Evolutionary conservation across 1,140 invertebrate species (phyloP), one percentile per base, ranked within the genome.

Genomic region (Kradibia gibbosae): DNA sequence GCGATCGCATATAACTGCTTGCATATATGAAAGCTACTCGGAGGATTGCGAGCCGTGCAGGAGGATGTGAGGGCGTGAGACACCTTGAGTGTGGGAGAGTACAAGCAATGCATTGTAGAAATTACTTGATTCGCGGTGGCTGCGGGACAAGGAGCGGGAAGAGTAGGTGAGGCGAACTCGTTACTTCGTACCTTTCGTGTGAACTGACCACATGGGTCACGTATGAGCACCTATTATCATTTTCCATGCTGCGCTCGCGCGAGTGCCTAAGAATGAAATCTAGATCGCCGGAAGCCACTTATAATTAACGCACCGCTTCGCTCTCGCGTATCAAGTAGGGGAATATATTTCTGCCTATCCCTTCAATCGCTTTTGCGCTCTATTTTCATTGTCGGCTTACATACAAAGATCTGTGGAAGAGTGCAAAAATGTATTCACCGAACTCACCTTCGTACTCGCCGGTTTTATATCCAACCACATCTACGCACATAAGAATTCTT

Each of bases 161-260:
- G 80, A 36, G 45, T 39, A 57, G 22, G 62, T 7, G n/a, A 76
- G 53, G 5, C 77, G 82, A 55, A 80, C 83, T 83, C 83, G 85
- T 86, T n/a, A 85, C 85, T 77, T 81, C 75, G 82, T 86, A 86
- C 88, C 88, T 88, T 87, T 91, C 90, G 90, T 91, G 90, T 91
- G 90, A 91, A 91, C 90, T 91, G 90, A 91, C 90, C 90, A 91
- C 73, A 90, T 88, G 90, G 90, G 90, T 91, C 90, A 91, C 90
- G 90, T 91, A 90, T 60, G 39, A 15, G n/a, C 81, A 78, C 89
- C 88, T 91, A 91, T 91, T 91, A 91, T 91, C 91, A 91, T 91
- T 90, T 90, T 88, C 90, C 88, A 86, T 85, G 85, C 84, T 85
- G 86, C 85, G 88, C 67, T 82, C 85, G 81, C 86, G 86, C 85